Base-by-base conservation (phyloP, 2,888 invertebrate genomes). In the Netelia inedita region DNA sequence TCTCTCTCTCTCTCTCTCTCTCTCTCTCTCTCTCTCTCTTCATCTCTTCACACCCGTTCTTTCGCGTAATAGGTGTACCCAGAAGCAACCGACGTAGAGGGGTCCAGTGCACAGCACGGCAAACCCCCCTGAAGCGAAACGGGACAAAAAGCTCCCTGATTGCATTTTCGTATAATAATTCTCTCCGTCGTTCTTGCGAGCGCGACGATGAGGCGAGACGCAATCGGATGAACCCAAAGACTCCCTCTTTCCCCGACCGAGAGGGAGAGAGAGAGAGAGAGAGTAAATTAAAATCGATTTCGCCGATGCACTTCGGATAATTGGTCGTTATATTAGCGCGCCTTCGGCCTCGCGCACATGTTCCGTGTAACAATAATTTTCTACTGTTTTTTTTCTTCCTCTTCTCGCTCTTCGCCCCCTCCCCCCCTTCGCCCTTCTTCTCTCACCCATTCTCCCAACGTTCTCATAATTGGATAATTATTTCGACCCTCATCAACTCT, bases 131-230 rank as follows among this genome's bases (percentile, higher is more conserved):
- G 87, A 88, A 91, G 90, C 91, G 90, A 91, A 91, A 91, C 90
- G 91, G 92, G 91, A 93, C 92, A 93, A 93, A 93, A 93, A 93
- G 89, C 91, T 87, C 89, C 89, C 91, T 93, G 92, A 93, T 93
- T 93, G 92, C 92, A 91, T 92, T 92, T 92, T 92, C 92, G 92
- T 91, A 91, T 85, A 85, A 85, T 92, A 92, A 93, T 85, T 85
- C 92, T 91, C 90, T 91, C 91, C 83, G 88, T 88, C 89, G 87
- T 86, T 86, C 83, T 53, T 65, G 28, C 83, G 63, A 57, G 72
- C 78, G 69, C 43, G 78, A 59, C 28, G 73, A 75, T 59, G 59
- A 65, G 74, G 19, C 81, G 76, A 79, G 72, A 79, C 82, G 85
- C 82, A 85, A 85, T 85, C 85, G 82, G 57, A 66, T 46, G 57